Evolutionary conservation across 92 coral and sea anemone genomes (phyloP), one percentile per base, ranked within the genome.

Genomic region (Ricordea florida): DNA sequence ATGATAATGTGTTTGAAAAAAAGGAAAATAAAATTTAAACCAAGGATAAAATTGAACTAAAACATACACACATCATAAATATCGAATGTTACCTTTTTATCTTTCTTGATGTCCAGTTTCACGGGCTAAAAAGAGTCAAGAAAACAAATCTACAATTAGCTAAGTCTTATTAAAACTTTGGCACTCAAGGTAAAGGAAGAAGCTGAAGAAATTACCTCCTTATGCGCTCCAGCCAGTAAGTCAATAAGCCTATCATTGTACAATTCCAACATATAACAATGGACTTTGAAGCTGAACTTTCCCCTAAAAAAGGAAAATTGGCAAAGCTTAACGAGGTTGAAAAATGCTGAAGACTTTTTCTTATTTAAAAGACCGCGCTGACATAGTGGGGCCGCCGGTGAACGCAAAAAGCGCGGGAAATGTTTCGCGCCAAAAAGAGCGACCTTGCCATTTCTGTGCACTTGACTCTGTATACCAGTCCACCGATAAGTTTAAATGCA

Each of bases 41-140:
- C 16, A 10, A 23, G 11, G 30, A 29, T 6, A 41, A 20, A 13
- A 44, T 5, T 10, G 11, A 15, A 29, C 13, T 6, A 37, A 37
- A 15, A 37, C 24, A 63, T 34, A 6, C 18, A 38, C 6, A 30
- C 10, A 30, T 18, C n/a, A 34, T 20, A 57, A 10, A 38, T 20
- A n/a, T 30, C n/a, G 14, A 2, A 17, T 4, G 25, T 59, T 32
- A 96, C 99, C 99, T 96, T 96, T 42, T 96, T 96, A 27, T 96
- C 99, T 70, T 96, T 96, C 77, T 96, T 96, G 69, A 96, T 96
- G 34, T 96, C 99, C 31, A 96, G 90, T 68, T 83, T 96, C 10
- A 94, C 87, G 38, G 90, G 90, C 91, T 94, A 50, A 45, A 66
- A 55, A 68, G 41, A 41, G 84, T 84, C 60, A 76, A 84, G 74